Evolutionary conservation across 2,113 vertebrate species (phyloP), one percentile per base, ranked within the genome.

Genomic region (Ciconia maguari): DNA sequence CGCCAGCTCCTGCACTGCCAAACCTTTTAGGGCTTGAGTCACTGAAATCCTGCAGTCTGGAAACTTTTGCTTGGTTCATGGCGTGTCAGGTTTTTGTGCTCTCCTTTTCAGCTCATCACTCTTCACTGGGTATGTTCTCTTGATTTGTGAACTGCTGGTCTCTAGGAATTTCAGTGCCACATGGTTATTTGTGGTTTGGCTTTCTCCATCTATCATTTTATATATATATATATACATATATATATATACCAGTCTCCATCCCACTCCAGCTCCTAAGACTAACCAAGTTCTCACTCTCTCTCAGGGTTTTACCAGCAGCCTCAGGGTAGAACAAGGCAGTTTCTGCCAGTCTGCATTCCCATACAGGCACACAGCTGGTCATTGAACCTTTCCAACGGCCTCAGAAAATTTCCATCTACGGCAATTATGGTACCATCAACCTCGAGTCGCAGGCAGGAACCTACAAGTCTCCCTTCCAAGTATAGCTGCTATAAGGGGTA

Each of bases 91-190:
- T 25, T 87, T 91, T 66, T 62, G 64, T 54, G 21, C 25, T 89
- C 54, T 93, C 46, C 70, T 92, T 90, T 91, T 74, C 83, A 94
- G 86, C 54, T 95, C 65, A 83, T 89, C 87, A 69, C 54, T 91
- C 84, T 65, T 94, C 57, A 32, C 44, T 51, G 48, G 41, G 38
- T 77, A 85, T 34, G 49, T 87, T 94, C 32, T 89, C 77, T 58
- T 88, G 87, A 92, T 97, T 93, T 95, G 92, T 69, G 94, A 95
- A 93, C 78, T 93, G 74, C 62, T 66, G 54, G 44, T 83, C 65
- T 94, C 42, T 30, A 91, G 69, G 91, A 94, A 86, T 90, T 89
- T 74, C 87, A 88, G 44, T 80, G 58, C 42, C 61, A 78, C 20
- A 3, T 82, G 68, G 60, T 81, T 81, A 69, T 87, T 82, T 94